Percentiles rank a stretch among this genome's conserved stretches.
Conservation (phyloP, 2,113 vertebrate species). For the Sakesphorus luctuosus region DNA sequence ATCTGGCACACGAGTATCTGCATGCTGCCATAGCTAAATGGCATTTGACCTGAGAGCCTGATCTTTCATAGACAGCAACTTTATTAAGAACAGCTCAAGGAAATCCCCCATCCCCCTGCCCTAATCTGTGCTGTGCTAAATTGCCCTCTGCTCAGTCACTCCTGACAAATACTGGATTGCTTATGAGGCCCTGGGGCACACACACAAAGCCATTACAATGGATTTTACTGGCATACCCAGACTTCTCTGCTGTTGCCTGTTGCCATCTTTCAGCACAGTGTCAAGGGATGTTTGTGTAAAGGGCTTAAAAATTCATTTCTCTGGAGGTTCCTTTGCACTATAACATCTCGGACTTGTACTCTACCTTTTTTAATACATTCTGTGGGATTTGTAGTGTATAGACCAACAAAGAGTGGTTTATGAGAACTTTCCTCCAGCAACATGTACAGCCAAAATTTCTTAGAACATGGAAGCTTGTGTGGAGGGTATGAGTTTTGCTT, state of each 20-base stretch:
- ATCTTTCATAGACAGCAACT: not conserved
- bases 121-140: not conserved
- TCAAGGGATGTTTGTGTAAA: not conserved
- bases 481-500: not conserved
- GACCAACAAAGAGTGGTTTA: not conserved
- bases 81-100: constrained; percentile 14
- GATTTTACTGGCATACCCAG: not conserved
- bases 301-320: not conserved
- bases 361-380: constrained; percentile 37
- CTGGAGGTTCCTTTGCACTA: not conserved
- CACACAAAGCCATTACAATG: not conserved
- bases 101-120: not conserved
- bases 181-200: not conserved
- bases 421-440: not conserved
- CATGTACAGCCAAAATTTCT: not conserved
- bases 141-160: not conserved
- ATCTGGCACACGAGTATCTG: not conserved
- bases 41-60: constrained; percentile 17
- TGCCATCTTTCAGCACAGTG: not conserved
- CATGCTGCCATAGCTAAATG: not conserved
- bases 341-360: not conserved
- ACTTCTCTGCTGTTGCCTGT: not conserved
- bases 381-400: constrained; percentile 3
- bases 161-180: not conserved
- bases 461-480: not conserved